Evolutionary conservation across 2,888 invertebrate species (phyloP).

Genomic region (Drosophila monieri): DNA sequence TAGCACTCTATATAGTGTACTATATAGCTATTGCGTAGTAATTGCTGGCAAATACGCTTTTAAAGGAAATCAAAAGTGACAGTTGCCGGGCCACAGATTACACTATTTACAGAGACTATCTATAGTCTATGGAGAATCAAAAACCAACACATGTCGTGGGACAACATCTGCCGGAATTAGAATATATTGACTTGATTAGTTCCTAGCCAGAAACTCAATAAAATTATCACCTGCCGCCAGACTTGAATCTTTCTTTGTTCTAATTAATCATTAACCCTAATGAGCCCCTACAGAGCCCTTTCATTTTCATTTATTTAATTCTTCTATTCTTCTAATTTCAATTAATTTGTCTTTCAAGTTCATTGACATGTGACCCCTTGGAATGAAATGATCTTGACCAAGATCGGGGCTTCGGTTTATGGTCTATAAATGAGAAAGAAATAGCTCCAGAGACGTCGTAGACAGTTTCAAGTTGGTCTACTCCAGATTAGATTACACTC

Average conservation of each 20-base stretch:
- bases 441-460: constrained; percentile 19
- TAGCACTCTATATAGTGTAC: background rate
- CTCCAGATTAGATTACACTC: constrained; percentile 33
- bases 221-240: constrained; percentile 21
- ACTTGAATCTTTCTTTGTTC: background rate
- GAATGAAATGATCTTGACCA: constrained; percentile 1
- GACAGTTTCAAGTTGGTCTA: constrained; percentile 21
- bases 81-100: background rate
- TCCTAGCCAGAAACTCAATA: background rate
- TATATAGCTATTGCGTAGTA: constrained; percentile 30
- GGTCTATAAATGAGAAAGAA: background rate
- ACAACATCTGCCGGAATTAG: background rate
- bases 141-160: background rate
- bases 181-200: background rate
- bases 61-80: constrained; percentile 17
- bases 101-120: background rate
- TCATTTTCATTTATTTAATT: background rate
- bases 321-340: background rate
- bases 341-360: constrained; percentile 3
- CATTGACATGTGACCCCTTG: constrained; percentile 21
- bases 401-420: constrained; percentile 2
- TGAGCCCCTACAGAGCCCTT: background rate
- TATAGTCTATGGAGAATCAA: background rate
- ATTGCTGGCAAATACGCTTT: constrained; percentile 22
- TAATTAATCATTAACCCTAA: background rate